Evolutionary conservation across 2,113 vertebrate species (phyloP).

Genomic region (Canis aureus): DNA sequence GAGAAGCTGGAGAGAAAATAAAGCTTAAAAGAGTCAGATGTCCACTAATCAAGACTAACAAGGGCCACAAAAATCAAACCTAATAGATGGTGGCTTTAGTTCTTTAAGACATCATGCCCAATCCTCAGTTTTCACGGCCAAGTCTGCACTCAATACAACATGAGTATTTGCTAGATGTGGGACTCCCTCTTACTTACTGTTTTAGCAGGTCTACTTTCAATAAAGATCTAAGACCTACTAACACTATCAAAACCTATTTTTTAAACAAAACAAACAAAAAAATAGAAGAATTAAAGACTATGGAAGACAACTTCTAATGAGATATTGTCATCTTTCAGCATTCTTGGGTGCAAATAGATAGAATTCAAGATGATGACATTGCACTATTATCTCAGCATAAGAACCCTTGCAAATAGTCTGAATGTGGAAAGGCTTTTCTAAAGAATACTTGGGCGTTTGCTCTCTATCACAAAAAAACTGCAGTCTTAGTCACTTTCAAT

Average conservation of each 20-base stretch:
- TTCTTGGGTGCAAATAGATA: not conserved
- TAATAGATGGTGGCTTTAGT: not conserved
- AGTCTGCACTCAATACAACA: not conserved
- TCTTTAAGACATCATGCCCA: not conserved
- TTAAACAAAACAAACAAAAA: not conserved
- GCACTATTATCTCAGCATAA: not conserved
- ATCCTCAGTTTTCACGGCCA: not conserved
- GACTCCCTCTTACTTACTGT: not conserved
- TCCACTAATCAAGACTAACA: constrained; percentile 55
- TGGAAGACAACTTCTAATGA: not conserved
- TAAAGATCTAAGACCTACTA: not conserved
- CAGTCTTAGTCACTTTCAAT: not conserved
- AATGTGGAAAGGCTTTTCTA: not conserved
- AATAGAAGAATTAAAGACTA: not conserved
- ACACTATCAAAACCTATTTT: not conserved
- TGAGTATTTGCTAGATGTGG: not conserved
- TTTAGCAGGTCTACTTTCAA: not conserved
- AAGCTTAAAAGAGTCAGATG: constrained; percentile 34
- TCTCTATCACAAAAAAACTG: not conserved
- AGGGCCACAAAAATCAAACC: not conserved
- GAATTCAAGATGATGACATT: not conserved
- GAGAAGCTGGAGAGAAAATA: not conserved
- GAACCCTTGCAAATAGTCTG: constrained; percentile 47
- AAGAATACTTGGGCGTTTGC: not conserved
- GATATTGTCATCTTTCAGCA: not conserved